Evolutionary conservation across 2,797 vertebrate species (phyloP), one percentile per base, ranked within the genome.

Genomic region (Acestrorhynchus altus): DNA sequence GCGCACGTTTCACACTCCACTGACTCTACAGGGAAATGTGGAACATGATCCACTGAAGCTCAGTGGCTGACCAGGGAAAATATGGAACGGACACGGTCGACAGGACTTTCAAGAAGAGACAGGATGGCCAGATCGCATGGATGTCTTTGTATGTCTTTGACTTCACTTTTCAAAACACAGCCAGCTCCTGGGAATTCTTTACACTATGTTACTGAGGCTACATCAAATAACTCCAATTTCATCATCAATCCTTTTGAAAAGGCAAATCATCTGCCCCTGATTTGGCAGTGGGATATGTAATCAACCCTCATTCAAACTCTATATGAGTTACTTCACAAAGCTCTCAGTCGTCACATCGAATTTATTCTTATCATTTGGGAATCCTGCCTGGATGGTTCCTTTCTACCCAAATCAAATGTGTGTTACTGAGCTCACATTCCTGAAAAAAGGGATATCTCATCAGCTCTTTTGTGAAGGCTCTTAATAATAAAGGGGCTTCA

Each of bases 1-100:
- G 60, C 1, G 26, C 71, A 71, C 16, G 39, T 47, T 77, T 69
- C 39, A 24, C 20, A n/a, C 49, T 76, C 18, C n/a, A 16, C 56
- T 39, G 40, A 31, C 42, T 71, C 72, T 77, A 46, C 42, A 13
- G 76, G 59, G 52, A 74, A 81, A 56, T 67, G 68, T n/a, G 59
- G 35, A 76, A 75, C 40, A 61, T 18, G 61, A 63, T 61, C 31
- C 68, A 49, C 46, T 20, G 26, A 66, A 42, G 67, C 56, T 61
- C 28, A 56, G 52, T 61, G 59, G 46, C 51, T 75, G 72, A 70
- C 49, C 49, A 54, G 52, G 66, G 74, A 54, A 77, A 75, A 78
- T 83, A 66, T 71, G 70, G 74, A 74, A 66, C 28, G 31, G 26
- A 61, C 18, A 24, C 66, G 22, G 52, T 72, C 39, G 68, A 52